Conservation (phyloP, 2,797 vertebrate genomes). For the Pyrocephalus nanus region DNA sequence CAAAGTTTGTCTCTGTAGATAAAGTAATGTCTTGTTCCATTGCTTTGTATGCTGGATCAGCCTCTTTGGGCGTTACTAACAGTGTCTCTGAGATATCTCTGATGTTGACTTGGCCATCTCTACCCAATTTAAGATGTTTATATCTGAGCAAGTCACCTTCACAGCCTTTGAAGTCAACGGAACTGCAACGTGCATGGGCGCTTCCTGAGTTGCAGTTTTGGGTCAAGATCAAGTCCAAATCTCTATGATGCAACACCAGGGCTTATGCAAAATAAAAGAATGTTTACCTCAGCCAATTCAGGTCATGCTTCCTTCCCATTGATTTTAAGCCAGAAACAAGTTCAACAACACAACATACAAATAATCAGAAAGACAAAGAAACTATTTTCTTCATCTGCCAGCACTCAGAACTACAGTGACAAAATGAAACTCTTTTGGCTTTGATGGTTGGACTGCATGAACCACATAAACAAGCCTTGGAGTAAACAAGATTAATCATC, state of each 20-base stretch:
- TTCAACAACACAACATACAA: not conserved
- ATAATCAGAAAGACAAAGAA: conserved; percentile 32
- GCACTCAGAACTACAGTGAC: not conserved
- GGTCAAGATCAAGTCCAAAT: not conserved
- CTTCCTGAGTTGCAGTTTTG: not conserved
- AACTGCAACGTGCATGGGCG: not conserved
- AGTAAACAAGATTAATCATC: conserved; percentile 51
- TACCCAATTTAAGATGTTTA: not conserved
- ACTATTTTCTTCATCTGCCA: conserved; percentile 27
- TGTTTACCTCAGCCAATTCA: not conserved
- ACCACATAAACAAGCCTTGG: conserved; percentile 36
- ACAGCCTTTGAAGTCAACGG: not conserved
- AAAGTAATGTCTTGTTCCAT: not conserved
- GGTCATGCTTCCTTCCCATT: not conserved
- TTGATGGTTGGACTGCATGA: not conserved
- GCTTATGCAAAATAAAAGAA: not conserved
- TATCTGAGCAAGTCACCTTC: not conserved
- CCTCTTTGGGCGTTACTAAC: not conserved
- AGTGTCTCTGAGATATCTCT: not conserved
- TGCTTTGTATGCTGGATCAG: not conserved
- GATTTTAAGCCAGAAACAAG: conserved; percentile 49
- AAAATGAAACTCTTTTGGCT: conserved; percentile 12
- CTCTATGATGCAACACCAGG: not conserved
- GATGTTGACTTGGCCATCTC: not conserved
- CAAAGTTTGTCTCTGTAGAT: not conserved